phyloP scores from a whole-genome alignment of 2,888 invertebrate genomes.

The Acleris holmiana region DNA sequence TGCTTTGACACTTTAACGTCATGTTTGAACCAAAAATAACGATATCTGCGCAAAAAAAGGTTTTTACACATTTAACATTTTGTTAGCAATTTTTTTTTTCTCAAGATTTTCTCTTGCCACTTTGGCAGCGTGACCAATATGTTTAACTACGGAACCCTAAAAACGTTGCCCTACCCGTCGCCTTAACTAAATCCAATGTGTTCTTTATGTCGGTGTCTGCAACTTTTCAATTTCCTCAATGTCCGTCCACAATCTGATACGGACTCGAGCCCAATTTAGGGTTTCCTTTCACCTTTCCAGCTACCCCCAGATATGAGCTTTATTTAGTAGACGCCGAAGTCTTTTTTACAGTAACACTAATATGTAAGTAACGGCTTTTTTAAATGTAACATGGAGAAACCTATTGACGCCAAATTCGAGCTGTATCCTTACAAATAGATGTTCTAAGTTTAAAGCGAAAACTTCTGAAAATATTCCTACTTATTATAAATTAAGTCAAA shows the following conservation, averaged over 20 bases:
- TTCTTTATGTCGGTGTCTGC: background rate
- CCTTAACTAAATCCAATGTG: background rate
- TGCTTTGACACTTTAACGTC: too few species aligned
- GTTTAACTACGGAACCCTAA: too few species aligned
- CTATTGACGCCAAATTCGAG: background rate
- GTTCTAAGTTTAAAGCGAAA: too few species aligned
- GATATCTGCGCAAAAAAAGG: too few species aligned
- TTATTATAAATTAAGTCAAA: too few species aligned
- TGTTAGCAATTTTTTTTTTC: too few species aligned
- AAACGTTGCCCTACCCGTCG: too few species aligned
- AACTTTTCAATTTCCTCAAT: conserved; percentile 34
- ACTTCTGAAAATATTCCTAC: too few species aligned
- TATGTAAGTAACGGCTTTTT: background rate
- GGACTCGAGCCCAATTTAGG: conserved; percentile 16
- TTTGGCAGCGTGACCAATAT: too few species aligned
- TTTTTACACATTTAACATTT: too few species aligned
- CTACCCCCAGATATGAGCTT: background rate
- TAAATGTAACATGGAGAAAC: background rate
- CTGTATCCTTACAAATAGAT: background rate
- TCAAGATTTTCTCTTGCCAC: too few species aligned
- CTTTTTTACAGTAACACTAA: background rate
- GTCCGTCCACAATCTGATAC: conserved; percentile 25
- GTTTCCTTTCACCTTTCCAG: background rate
- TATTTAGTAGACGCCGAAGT: background rate
- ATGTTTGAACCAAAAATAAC: too few species aligned